A percentile compares a stretch with the other conserved stretches of the same genome.
phyloP scores from a whole-genome alignment of 2,113 vertebrate species.

The Sturnus vulgaris region DNA sequence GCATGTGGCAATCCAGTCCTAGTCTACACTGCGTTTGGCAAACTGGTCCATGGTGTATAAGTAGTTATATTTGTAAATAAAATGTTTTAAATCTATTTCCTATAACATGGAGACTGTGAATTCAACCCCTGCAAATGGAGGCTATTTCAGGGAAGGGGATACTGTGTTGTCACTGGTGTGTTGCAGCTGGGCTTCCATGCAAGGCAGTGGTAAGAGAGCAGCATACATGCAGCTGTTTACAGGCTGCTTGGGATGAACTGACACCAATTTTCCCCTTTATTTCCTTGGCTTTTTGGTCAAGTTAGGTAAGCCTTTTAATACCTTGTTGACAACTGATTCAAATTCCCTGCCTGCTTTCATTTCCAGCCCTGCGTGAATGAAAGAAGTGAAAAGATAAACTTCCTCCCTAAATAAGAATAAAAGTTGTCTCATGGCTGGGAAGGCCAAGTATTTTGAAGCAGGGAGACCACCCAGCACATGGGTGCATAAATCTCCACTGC shows the following conservation, averaged over 20 bases:
- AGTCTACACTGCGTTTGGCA: conserved; percentile 37
- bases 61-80: conserved; percentile 63
- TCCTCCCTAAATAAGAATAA: background rate
- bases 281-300: background rate
- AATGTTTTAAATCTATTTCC: conserved; percentile 48
- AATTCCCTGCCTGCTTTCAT: background rate
- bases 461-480: background rate
- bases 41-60: conserved; percentile 32
- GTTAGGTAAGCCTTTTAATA: background rate
- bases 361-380: background rate
- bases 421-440: background rate
- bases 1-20: conserved; percentile 27
- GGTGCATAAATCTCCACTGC: accelerated
- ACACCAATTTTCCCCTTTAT: background rate
- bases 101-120: conserved; percentile 16
- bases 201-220: background rate
- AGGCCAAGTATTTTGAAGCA: background rate
- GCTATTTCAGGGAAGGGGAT: background rate
- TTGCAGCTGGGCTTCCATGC: background rate
- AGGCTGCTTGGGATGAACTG: background rate
- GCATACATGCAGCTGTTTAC: background rate
- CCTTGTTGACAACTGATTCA: background rate
- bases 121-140: background rate
- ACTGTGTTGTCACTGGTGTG: background rate
- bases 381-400: background rate